Evolutionary conservation across 2,113 vertebrate genomes (phyloP).

Genomic region (Cryptotis parvus): DNA sequence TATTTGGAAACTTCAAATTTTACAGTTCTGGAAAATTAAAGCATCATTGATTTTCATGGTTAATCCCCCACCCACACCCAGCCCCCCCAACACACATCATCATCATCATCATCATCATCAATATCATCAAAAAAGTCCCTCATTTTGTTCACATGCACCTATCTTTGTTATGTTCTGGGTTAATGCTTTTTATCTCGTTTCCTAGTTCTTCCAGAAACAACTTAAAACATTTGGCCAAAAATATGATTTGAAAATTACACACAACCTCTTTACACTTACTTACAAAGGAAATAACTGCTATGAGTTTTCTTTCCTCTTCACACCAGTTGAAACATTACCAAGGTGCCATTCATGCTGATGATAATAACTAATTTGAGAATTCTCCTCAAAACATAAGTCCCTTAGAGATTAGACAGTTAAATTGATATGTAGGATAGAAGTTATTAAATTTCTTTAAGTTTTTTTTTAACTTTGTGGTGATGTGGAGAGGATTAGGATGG

Average conservation of each 20-base stretch:
- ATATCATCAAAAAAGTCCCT: no score
- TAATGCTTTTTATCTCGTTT: not conserved
- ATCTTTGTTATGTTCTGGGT: not conserved
- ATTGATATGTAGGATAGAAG: not conserved
- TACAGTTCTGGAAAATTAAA: not conserved
- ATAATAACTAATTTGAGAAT: not conserved
- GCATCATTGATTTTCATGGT: not conserved
- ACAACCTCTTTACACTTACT: not conserved
- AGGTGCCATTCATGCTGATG: accelerated
- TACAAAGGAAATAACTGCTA: not conserved
- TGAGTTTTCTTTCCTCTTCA: not conserved
- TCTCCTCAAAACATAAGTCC: not conserved
- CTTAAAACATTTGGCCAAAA: not conserved
- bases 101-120: no score
- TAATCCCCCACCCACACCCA: not conserved
- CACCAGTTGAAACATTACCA: not conserved
- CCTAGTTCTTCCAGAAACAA: not conserved
- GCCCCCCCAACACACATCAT: not conserved
- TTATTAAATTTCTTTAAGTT: not conserved
- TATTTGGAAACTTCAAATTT: not conserved
- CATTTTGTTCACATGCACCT: not conserved
- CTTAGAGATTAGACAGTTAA: not conserved
- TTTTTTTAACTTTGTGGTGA: not conserved
- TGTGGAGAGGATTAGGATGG: accelerated
- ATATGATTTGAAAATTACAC: not conserved